These are phyloP conservation scores for Drosophila subpulchrella DNA, from an alignment of 1,140 invertebrate genomes.

Conservation along the genomic window DNA sequence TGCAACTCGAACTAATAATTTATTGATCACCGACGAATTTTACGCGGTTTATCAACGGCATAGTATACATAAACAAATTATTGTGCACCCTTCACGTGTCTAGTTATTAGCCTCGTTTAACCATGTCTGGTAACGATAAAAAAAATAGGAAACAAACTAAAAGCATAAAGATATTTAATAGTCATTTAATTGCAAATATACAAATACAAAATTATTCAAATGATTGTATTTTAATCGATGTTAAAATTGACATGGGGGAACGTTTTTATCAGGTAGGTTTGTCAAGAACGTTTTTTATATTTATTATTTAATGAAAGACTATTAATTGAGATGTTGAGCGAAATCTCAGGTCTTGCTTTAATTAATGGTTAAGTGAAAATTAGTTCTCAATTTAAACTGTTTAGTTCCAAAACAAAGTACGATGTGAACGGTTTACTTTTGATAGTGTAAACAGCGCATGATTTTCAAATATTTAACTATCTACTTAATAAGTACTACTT, in stretches of 20 bases:
- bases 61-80: conserved; percentile 52
- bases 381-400: too few relatives aligned
- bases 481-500: too few relatives aligned
- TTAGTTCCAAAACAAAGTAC: not conserved
- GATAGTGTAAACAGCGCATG: not conserved
- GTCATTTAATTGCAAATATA: conserved; percentile 59
- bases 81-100: conserved; percentile 53
- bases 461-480: not conserved
- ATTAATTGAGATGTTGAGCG: too few relatives aligned
- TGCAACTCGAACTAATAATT: conserved; percentile 63
- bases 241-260: not conserved
- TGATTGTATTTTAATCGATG: not conserved
- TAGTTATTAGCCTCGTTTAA: conserved; percentile 74
- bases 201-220: conserved; percentile 48
- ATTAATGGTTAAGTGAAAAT: too few relatives aligned
- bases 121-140: conserved; percentile 65
- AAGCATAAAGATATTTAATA: conserved; percentile 62
- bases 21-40: conserved; percentile 62
- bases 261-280: too few relatives aligned
- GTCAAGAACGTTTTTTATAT: too few relatives aligned
- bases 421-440: not conserved
- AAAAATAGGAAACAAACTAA: conserved; percentile 59
- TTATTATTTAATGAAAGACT: too few relatives aligned
- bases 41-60: conserved; percentile 39
- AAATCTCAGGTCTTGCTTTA: too few relatives aligned